These are phyloP conservation scores for Thryonomys swinderianus DNA, from an alignment of 2,113 vertebrate genomes.

Conservation along the genomic window DNA sequence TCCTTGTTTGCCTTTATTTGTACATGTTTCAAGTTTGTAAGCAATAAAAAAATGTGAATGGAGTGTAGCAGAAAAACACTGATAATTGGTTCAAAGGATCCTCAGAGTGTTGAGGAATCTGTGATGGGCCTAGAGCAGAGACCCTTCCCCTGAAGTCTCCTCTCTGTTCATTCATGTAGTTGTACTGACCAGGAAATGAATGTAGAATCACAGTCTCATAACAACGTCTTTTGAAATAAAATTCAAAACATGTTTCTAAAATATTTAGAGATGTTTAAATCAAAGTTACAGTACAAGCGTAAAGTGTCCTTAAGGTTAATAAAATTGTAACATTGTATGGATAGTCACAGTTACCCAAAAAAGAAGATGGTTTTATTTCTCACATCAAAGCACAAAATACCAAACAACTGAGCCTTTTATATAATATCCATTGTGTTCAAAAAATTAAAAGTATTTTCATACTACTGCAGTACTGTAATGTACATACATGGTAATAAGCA, in stretches of 20 bases:
- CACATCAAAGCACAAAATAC: slow-evolving; percentile 29
- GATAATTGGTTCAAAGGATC: neutral
- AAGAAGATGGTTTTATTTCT: neutral
- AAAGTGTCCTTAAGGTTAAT: neutral
- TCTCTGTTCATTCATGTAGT: neutral
- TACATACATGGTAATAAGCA: neutral
- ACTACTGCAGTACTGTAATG: neutral
- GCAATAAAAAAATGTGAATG: neutral
- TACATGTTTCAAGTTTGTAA: neutral
- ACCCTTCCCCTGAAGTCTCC: neutral
- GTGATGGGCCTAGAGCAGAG: rapidly evolving
- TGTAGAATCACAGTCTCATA: neutral
- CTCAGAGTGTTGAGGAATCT: neutral
- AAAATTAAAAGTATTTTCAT: neutral
- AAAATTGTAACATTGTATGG: neutral
- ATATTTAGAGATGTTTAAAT: neutral
- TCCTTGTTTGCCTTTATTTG: neutral
- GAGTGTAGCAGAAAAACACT: neutral
- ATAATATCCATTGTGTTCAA: neutral
- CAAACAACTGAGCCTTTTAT: neutral
- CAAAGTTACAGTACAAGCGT: neutral
- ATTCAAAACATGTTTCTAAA: neutral
- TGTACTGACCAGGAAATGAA: neutral
- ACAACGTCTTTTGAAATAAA: neutral
- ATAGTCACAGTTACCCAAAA: neutral